Base-by-base conservation (phyloP, 2,888 invertebrate species). In the Agrochola macilenta region DNA sequence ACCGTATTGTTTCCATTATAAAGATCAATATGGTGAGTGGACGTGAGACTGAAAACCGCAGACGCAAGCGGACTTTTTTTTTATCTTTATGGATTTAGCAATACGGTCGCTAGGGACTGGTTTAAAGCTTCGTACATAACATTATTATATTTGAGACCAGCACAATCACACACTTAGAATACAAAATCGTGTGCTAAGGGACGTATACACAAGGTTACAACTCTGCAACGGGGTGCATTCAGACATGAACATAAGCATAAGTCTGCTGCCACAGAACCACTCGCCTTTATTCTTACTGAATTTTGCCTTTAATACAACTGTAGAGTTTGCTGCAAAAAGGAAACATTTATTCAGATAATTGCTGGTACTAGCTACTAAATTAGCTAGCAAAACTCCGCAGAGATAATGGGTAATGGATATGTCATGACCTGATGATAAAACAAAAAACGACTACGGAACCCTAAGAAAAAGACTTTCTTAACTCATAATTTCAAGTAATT, bases 231-330 rank as follows among this genome's bases (percentile, higher is more conserved):
- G 72, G 84, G 84, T 71, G 80, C 89, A 87, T 66, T 80, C 84
- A 73, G 79, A 87, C 86, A 88, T 74, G 60, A 75, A 87, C 83
- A 86, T 65, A 89, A 84, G 80, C 83, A 77, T 82, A 74, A 81
- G 26, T 69, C 69, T 68, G 68, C 69, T 58, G 46, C 58, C 74
- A 84, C 76, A 81, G 58, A 84, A 74, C 60, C 84, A 95, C 95
- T 96, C 95, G 95, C 96, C 95, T 95, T 95, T 96, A 86, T 84
- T 93, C 88, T 93, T 95, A 93, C 78, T 89, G 90, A 93, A 89
- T 89, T 93, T 96, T 85, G 93, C 94, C 89, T 93, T 94, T 92
- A 95, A 90, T 87, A 93, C 89, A 92, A 91, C 93, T 83, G 94
- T 91, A 83, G 95, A 93, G 86, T 93, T 93, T 69, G 93, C 94